Evolutionary conservation across 2,797 vertebrate genomes (phyloP).

Genomic region (Channallabes apus): DNA sequence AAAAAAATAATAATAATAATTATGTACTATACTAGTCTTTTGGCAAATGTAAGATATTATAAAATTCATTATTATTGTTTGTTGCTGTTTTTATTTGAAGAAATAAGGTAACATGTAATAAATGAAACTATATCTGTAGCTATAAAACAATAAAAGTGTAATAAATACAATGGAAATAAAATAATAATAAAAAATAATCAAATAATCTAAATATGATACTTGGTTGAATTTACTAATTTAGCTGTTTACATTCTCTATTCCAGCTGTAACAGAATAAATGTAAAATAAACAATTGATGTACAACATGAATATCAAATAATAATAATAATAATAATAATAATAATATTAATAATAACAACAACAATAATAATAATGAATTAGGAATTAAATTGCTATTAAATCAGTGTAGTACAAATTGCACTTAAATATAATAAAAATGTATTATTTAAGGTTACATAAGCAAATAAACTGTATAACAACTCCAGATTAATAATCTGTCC

Average conservation of each 20-base stretch:
- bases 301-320: background rate
- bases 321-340: background rate
- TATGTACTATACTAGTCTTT: background rate
- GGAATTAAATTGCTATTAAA: background rate
- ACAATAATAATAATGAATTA: background rate
- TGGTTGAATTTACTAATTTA: background rate
- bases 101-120: background rate
- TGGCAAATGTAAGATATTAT: too few relatives aligned
- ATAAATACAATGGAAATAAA: background rate
- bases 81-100: too few relatives aligned
- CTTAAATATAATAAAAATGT: background rate
- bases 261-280: background rate
- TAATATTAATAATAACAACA: conserved; percentile 18
- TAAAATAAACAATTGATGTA: background rate
- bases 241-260: background rate
- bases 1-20: background rate
- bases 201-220: background rate
- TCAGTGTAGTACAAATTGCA: background rate
- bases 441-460: background rate
- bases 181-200: too few relatives aligned
- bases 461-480: background rate
- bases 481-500: background rate
- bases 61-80: too few relatives aligned
- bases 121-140: background rate
- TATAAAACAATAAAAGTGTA: too few relatives aligned